A percentile compares a stretch with the other conserved stretches of the same genome.
These are phyloP conservation scores for Fukomys damarensis DNA, from an alignment of 2,113 vertebrate species.

Conservation along the genomic window DNA sequence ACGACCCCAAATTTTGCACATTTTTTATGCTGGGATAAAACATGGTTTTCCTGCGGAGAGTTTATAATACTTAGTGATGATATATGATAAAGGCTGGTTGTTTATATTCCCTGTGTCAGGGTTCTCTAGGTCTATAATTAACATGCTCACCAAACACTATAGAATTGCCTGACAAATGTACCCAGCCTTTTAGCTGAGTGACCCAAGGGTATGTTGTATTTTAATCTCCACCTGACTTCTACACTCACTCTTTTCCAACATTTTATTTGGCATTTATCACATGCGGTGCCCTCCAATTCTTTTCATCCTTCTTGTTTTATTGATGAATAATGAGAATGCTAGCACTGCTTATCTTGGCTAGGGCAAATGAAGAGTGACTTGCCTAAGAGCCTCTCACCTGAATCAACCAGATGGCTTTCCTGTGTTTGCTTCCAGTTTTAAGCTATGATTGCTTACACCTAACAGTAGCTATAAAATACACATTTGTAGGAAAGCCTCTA, in stretches of 20 bases:
- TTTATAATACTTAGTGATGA: conserved; percentile 81
- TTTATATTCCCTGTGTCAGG: conserved; percentile 78
- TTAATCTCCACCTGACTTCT: conserved; percentile 66
- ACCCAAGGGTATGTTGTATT: conserved; percentile 54
- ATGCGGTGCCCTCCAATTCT: conserved; percentile 29
- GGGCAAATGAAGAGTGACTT: conserved; percentile 88
- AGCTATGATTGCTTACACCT: conserved; percentile 89
- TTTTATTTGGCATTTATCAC: conserved; percentile 77
- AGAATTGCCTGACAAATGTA: conserved; percentile 73
- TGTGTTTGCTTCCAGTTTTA: conserved; percentile 90
- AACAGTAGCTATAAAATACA: conserved; percentile 93
- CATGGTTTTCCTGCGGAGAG: conserved; percentile 45
- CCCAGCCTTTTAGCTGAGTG: conserved; percentile 74
- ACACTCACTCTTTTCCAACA: conserved; percentile 68
- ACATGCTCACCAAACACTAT: conserved; percentile 67
- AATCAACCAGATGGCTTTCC: conserved; percentile 80
- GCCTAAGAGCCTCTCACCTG: conserved; percentile 80
- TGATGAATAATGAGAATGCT: conserved; percentile 77
- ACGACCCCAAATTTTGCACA: conserved; percentile 75
- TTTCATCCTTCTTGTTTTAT: conserved; percentile 75
- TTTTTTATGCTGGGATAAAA: conserved; percentile 60
- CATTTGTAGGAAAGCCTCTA: conserved; percentile 91
- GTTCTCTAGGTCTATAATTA: conserved; percentile 73
- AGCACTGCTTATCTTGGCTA: conserved; percentile 81
- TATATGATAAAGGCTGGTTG: conserved; percentile 74